A percentile compares a stretch with the other conserved stretches of the same genome.
phyloP scores from a whole-genome alignment of 2,888 invertebrate genomes.

The Deroplatys truncata region DNA sequence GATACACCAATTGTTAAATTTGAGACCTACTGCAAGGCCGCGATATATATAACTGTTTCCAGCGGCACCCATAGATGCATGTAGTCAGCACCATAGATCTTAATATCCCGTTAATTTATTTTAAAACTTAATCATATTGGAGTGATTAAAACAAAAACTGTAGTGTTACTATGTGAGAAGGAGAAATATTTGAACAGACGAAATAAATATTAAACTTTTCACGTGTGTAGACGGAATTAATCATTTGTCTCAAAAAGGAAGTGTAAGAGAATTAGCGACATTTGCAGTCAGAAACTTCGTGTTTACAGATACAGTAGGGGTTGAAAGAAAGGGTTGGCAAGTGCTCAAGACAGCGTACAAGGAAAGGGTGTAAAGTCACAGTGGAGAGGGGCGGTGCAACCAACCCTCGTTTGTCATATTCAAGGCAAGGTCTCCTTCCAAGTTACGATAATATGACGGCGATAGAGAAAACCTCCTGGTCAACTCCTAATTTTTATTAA shows the following conservation, averaged over 20 bases:
- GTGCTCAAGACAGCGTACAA: slow-evolving; percentile 11
- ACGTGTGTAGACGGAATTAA: not conserved
- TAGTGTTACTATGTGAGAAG: too few species aligned
- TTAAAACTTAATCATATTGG: too few species aligned
- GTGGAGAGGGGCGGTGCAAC: not conserved
- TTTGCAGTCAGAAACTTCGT: not conserved
- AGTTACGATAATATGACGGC: not conserved
- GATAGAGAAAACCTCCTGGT: not conserved
- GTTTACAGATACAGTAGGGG: not conserved
- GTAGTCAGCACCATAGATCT: too few species aligned
- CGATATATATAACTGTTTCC: too few species aligned
- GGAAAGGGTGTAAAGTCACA: slow-evolving; percentile 13
- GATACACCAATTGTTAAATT: too few species aligned
- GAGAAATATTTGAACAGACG: too few species aligned
- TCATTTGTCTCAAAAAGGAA: not conserved
- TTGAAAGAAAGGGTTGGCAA: not conserved
- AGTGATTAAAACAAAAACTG: too few species aligned
- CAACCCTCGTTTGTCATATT: slow-evolving; percentile 9
- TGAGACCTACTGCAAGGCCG: too few species aligned
- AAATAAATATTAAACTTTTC: too few species aligned
- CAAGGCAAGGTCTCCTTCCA: not conserved
- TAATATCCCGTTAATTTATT: too few species aligned
- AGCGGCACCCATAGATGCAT: too few species aligned
- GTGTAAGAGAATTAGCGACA: not conserved
- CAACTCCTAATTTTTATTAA: slow-evolving; percentile 5